Base-by-base conservation (phyloP, 2,888 invertebrate species). In the Resseliella maxima region DNA sequence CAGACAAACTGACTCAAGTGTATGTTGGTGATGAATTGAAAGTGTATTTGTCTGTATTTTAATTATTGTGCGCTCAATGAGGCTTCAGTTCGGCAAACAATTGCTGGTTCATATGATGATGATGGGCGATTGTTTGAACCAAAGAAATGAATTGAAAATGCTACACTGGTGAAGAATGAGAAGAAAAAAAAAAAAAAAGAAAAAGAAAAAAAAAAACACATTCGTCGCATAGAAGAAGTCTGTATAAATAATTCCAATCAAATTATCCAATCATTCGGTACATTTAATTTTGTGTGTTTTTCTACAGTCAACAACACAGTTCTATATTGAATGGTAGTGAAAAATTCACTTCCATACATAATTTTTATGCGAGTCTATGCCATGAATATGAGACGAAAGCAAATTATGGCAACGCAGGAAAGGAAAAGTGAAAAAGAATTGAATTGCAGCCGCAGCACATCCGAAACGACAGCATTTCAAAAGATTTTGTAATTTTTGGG, bases 261-360 rank as follows among this genome's bases (percentile, higher is more conserved):
- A 89, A 89, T 89, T 89, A 89, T 88, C 89, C 88, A 89, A 89
- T 89, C 88, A 89, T 89, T 88, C 89, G 89, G 88, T 89, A 89
- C 89, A 89, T 89, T 89, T 89, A 89, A 88, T 89, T 89, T 88
- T 85, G 86, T 87, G 86, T 87, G 12, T 87, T 85, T 45, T 46
- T 45, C 83, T n/a, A 31, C 50, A 27, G 83, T 83, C 41, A 2
- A 21, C 72, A 15, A 21, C 72, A 15, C 72, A 2, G 72, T 72
- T 18, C 59, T 72, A 72, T n/a, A n/a, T 72, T 31, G 72, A 72
- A 59, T 18, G 46, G 46, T 18, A 15, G 18, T 2, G 24, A 59
- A 5, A 59, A 59, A 59, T 59, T n/a, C 59, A 3, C 5, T 24
- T n/a, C 24, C 59, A 59, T 59, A 59, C 3, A 24, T 2, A 59